Conservation (phyloP, 30 jellyfish, hydroid and myxozoan genomes). For the Aurelia sp. region DNA sequence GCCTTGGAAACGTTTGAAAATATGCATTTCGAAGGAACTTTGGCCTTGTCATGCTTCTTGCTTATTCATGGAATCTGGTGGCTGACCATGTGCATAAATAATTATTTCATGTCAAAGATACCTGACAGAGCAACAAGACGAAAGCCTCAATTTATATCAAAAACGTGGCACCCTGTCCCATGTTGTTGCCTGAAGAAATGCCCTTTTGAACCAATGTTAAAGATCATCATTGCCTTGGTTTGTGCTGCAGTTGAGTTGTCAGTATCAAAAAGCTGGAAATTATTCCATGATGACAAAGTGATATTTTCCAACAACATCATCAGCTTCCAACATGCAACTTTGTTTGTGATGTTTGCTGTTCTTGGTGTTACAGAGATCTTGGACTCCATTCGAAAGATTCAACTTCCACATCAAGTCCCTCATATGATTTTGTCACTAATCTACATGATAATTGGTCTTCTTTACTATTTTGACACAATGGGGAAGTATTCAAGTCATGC, state of each 20-base stretch:
- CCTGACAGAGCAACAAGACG: constrained; percentile 62
- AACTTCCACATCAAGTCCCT: constrained; percentile 28
- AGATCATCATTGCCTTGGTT: constrained; percentile 15
- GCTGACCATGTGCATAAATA: constrained; percentile 43
- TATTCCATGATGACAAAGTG: constrained; percentile 21
- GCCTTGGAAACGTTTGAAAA: no score
- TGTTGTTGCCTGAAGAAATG: constrained; percentile 1
- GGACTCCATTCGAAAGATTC: constrained; percentile 20
- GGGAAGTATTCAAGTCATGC: not conserved
- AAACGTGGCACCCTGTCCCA: constrained; percentile 57
- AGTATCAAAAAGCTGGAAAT: constrained; percentile 23
- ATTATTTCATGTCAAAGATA: constrained; percentile 40
- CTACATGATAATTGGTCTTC: constrained; percentile 26
- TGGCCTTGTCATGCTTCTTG: constrained; percentile 25
- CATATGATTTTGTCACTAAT: constrained; percentile 25
- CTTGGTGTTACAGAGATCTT: constrained; percentile 47
- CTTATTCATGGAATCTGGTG: constrained; percentile 56
- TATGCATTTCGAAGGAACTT: constrained; percentile 32
- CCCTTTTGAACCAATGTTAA: constrained; percentile 51
- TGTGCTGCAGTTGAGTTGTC: constrained; percentile 33
- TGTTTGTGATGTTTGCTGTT: constrained; percentile 37
- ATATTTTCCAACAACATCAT: constrained; percentile 6
- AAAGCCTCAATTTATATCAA: constrained; percentile 36
- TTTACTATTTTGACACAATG: not conserved
- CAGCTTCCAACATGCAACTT: constrained; percentile 31